Base-by-base conservation (phyloP, 2,888 invertebrate genomes). In the Caenorhabditis macrosperma region DNA sequence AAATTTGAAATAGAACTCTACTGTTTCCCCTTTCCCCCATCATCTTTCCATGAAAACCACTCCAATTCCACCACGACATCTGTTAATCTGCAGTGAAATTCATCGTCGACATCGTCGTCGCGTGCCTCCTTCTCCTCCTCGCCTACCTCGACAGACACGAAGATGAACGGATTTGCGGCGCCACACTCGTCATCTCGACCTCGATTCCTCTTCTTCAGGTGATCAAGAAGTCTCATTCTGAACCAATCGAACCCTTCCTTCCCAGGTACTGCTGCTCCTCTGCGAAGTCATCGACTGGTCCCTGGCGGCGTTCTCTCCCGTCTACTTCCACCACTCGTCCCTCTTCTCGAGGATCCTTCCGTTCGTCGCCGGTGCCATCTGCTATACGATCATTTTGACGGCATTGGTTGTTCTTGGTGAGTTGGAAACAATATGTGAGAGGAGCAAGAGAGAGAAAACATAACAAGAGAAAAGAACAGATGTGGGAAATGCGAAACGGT, bases 231-330 rank as follows among this genome's bases (percentile, higher is more conserved):
- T 17, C 9, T 24, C 20, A n/a, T 15, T 30, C 17, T 7, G 20
- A 22, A 4, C 28, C n/a, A 24, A 28, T 33, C 7, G 20, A 66
- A 35, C 35, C 26, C 0, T 20, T 22, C 20, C 9, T 46, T 38
- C 38, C 17, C 68, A 84, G 82, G 81, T 77, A 0, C 82, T 85
- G n/a, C 67, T 85, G 1, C 72, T 85, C 0, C 54, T 85, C 2
- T 83, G 83, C 26, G 84, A 85, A 59, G 82, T 85, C 17, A 79
- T 83, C 35, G 84, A 85, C 59, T 85, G 82, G 82, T 82, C 75
- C 20, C 38, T 85, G 30, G 84, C 84, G 2, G 82, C 84, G 1
- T 85, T 82, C 60, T 83, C 81, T 3, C 84, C 84, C 1, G 79
- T 85, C 17, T 85, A 85, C 52, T 85, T 83, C 50, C 84, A 85